Evolutionary conservation across 2,888 invertebrate genomes (phyloP).

Genomic region (Drosophila dives): DNA sequence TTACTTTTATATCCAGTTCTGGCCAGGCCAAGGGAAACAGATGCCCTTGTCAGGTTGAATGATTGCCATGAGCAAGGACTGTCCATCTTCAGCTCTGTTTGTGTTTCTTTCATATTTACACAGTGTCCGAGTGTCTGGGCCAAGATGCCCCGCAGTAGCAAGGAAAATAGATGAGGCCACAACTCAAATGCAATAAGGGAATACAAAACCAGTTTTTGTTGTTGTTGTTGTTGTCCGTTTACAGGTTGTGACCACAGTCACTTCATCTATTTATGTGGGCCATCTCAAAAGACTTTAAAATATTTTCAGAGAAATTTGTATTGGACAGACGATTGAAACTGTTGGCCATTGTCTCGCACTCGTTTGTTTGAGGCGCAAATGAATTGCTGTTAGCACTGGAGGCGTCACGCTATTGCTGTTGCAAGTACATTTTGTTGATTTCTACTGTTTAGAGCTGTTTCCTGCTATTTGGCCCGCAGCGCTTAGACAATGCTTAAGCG

Average conservation of each 20-base stretch:
- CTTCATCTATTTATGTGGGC: conserved; percentile 16
- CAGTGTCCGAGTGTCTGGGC: conserved; percentile 51
- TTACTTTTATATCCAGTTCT: conserved; percentile 25
- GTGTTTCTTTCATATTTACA: conserved; percentile 51
- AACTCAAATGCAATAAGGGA: conserved; percentile 33
- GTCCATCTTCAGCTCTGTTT: conserved; percentile 25
- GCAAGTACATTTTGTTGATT: conserved; percentile 60
- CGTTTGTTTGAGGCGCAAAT: conserved; percentile 47
- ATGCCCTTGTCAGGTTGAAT: conserved; percentile 37
- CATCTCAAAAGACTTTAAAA: conserved; percentile 31
- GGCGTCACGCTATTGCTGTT: conserved; percentile 43
- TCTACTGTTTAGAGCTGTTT: conserved; percentile 53
- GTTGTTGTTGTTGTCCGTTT: conserved; percentile 11
- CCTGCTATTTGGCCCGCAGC: conserved; percentile 57
- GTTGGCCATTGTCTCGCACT: conserved; percentile 44
- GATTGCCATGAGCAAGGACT: conserved; percentile 19
- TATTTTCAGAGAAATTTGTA: conserved; percentile 18
- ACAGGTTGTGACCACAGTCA: conserved; percentile 37
- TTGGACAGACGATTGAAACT: conserved; percentile 32
- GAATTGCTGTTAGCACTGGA: conserved; percentile 55
- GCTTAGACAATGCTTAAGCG: conserved; percentile 57
- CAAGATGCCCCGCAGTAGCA: neutral
- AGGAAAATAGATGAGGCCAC: conserved; percentile 64
- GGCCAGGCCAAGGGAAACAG: conserved; percentile 3
- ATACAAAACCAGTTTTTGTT: neutral